A percentile compares a stretch with the other conserved stretches of the same genome.
phyloP scores from a whole-genome alignment of 2,113 vertebrate genomes.

The Rynchops niger region DNA sequence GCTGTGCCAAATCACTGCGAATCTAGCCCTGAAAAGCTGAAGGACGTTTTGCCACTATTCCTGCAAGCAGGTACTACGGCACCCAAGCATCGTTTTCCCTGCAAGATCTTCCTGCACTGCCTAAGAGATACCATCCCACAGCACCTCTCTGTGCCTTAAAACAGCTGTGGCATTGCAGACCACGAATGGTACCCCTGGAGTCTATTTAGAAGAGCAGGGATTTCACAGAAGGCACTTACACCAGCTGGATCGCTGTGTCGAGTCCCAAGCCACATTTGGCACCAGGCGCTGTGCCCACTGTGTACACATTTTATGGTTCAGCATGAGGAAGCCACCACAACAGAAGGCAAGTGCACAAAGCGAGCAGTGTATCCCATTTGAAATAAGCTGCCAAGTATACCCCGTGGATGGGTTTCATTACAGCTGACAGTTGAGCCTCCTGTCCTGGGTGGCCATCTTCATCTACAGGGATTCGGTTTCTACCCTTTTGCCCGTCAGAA shows the following conservation, averaged over 20 bases:
- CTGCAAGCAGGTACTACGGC: background rate
- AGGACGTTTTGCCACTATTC: background rate
- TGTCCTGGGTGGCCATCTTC: background rate
- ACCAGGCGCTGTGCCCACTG: background rate
- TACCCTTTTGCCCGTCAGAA: background rate
- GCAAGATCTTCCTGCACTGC: background rate
- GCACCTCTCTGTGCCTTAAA: background rate
- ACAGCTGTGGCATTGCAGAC: background rate
- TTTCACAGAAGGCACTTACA: background rate
- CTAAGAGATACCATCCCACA: accelerated
- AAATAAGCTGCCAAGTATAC: background rate
- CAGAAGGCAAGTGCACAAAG: background rate
- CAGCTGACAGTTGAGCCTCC: background rate
- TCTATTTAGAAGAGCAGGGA: background rate
- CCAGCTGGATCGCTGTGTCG: background rate
- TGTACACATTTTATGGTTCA: accelerated
- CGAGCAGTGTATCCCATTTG: background rate
- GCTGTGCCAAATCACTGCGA: background rate
- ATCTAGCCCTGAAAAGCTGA: background rate
- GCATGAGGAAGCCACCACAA: background rate
- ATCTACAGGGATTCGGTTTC: background rate
- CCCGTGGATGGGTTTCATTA: background rate
- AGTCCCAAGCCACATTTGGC: accelerated
- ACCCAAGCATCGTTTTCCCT: background rate
- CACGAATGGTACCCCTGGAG: accelerated